These are phyloP conservation scores for Porites evermanni DNA, from an alignment of 92 coral and sea anemone genomes.

Conservation along the genomic window DNA sequence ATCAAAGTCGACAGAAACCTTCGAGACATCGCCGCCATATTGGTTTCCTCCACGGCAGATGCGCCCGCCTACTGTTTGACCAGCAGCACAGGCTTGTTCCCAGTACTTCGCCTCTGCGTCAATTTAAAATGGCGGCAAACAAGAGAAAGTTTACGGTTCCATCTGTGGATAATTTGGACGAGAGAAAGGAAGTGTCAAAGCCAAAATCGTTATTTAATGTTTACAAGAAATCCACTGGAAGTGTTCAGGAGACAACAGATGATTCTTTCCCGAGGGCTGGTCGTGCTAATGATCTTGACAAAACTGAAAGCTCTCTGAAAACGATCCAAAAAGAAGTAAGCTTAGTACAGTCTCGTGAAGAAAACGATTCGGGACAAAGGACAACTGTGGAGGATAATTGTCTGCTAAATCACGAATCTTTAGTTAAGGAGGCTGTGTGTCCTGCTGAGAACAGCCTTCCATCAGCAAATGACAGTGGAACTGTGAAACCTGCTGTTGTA, in stretches of 20 bases:
- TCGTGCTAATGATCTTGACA: background rate
- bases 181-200: slow-evolving; percentile 39
- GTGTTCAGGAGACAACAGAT: slow-evolving; percentile 10
- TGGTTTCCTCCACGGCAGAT: background rate
- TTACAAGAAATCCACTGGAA: slow-evolving; percentile 17
- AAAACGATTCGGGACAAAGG: background rate
- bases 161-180: slow-evolving; percentile 79
- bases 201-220: slow-evolving; percentile 52
- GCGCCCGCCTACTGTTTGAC: background rate
- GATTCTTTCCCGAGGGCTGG: background rate
- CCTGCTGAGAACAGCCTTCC: background rate
- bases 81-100: slow-evolving; percentile 8
- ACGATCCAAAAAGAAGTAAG: background rate
- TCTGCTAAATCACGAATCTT: background rate
- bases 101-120: background rate
- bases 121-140: slow-evolving; percentile 73
- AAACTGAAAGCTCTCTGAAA: background rate
- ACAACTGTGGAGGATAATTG: background rate
- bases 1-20: background rate
- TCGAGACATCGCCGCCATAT: slow-evolving; percentile 4
- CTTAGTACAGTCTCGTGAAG: background rate
- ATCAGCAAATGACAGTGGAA: background rate
- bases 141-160: slow-evolving; percentile 80
- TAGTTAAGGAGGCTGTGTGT: background rate
- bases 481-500: slow-evolving; percentile 13